Conservation (phyloP, 2,113 vertebrate species). For the Heteronetta atricapilla region DNA sequence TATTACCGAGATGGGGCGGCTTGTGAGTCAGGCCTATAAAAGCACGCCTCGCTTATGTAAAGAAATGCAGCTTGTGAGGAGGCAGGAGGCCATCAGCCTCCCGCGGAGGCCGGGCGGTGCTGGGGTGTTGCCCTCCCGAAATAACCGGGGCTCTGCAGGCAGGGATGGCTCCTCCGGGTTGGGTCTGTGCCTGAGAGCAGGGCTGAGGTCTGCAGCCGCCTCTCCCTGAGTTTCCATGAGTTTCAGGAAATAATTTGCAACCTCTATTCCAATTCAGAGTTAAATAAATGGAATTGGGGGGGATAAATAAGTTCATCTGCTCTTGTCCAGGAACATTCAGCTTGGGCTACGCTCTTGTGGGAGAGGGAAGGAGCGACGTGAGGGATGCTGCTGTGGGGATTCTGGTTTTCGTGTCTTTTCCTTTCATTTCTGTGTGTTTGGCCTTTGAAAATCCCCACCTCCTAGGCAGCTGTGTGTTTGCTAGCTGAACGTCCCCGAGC, state of each 20-base stretch:
- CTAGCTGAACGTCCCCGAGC: background rate
- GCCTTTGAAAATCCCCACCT: background rate
- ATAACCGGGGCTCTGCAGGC: background rate
- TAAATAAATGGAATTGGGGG: background rate
- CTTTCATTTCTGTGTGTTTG: rapidly evolving
- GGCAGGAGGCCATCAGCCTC: background rate
- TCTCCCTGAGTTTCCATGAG: background rate
- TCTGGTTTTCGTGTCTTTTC: background rate
- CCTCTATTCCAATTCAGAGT: rapidly evolving
- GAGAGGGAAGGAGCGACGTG: background rate
- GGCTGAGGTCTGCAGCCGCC: background rate
- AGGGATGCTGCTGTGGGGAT: background rate
- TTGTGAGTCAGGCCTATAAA: slow-evolving; percentile 62
- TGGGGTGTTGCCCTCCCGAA: background rate
- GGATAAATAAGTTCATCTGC: background rate
- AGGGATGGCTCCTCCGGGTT: background rate
- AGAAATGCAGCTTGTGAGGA: background rate
- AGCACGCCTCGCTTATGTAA: slow-evolving; percentile 26
- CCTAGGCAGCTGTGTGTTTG: background rate
- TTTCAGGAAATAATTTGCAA: background rate
- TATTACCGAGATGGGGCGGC: slow-evolving; percentile 44
- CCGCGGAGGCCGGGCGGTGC: background rate
- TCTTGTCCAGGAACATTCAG: background rate
- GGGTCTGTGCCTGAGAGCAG: background rate
- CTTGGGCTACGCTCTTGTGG: rapidly evolving